phyloP scores from a whole-genome alignment of 2,113 vertebrate genomes.

The Eira barbara region DNA sequence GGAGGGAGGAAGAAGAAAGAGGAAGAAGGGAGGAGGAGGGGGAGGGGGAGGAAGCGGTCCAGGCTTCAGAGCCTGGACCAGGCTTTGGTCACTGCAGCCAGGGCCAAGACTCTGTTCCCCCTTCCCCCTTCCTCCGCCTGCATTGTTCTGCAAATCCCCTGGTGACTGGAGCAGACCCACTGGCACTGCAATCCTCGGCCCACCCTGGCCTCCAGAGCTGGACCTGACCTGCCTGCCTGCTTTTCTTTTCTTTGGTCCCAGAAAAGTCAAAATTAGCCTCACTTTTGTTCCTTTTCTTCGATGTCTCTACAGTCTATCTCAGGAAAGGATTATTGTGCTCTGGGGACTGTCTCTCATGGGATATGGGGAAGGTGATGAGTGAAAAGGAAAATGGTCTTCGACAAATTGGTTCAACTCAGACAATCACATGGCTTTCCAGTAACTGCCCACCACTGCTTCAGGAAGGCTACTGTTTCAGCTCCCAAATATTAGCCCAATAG shows the following conservation, averaged over 20 bases:
- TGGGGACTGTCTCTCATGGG: conserved; percentile 75
- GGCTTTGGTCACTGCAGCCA: not conserved
- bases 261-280: conserved; percentile 78
- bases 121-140: too few relatives aligned
- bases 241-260: conserved; percentile 41
- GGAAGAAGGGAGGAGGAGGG: too few relatives aligned
- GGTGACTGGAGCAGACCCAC: conserved; percentile 49
- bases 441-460: conserved; percentile 38
- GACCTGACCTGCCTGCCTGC: not conserved
- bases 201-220: not conserved
- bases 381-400: conserved; percentile 80
- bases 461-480: conserved; percentile 75
- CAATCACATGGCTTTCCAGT: conserved; percentile 68
- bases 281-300: conserved; percentile 37
- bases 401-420: conserved; percentile 72
- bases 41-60: too few relatives aligned
- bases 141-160: conserved; percentile 58
- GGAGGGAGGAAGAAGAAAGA: too few relatives aligned
- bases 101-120: not conserved
- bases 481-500: conserved; percentile 27
- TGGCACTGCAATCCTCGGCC: not conserved
- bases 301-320: conserved; percentile 75
- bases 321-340: conserved; percentile 83
- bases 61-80: not conserved
- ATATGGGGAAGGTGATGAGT: conserved; percentile 30